A percentile compares a stretch with the other conserved stretches of the same genome.
Conservation (phyloP, 53 echinoderm and acorn worm genomes). For the Mesocentrotus franciscanus region DNA sequence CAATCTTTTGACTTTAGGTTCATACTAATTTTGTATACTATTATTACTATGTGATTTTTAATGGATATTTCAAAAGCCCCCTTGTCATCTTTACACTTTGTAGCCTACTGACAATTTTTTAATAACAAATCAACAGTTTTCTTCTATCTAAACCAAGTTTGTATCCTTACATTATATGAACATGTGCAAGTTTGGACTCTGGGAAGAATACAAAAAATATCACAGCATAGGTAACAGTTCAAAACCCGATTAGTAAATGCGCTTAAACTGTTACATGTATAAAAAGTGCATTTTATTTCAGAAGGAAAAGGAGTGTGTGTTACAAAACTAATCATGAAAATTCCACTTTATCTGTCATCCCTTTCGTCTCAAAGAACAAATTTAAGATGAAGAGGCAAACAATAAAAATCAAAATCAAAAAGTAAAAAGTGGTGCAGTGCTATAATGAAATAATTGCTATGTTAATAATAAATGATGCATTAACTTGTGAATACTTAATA, state of each 20-base stretch:
- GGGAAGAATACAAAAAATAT: not conserved
- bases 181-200: not conserved
- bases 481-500: not conserved
- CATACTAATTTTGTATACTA: no score
- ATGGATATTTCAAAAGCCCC: no score
- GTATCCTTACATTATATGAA: not conserved
- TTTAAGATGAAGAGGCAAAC: not conserved
- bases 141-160: no score
- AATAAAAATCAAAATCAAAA: not conserved
- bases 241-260: not conserved
- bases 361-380: not conserved
- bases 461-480: not conserved
- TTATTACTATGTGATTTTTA: no score
- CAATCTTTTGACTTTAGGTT: no score
- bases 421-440: not conserved
- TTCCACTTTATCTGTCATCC: not conserved
- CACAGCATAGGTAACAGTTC: no score
- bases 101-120: no score
- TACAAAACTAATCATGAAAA: not conserved
- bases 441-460: not conserved
- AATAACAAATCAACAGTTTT: no score
- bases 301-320: not conserved
- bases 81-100: no score
- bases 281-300: slow-evolving; percentile 20
- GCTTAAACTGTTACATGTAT: not conserved